phyloP scores from a whole-genome alignment of 2,888 invertebrate genomes.

The Sarcophaga variegata region DNA sequence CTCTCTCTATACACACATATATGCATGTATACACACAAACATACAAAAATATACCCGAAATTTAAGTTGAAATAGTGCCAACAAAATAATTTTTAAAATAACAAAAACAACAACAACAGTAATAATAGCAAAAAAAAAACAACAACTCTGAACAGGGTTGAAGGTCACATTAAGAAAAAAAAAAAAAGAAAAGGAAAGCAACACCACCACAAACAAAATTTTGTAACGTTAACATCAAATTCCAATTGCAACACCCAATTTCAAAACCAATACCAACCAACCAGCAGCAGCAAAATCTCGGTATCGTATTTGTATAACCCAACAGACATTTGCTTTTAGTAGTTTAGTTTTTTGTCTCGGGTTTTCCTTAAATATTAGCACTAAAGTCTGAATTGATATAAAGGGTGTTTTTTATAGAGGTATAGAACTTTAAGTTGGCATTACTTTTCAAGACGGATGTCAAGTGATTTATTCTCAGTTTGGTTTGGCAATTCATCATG shows the following conservation, averaged over 20 bases:
- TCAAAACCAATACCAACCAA: constrained; percentile 16
- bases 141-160: constrained; percentile 37
- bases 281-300: not conserved
- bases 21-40: not conserved
- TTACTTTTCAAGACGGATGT: too few relatives aligned
- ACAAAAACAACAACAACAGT: constrained; percentile 29
- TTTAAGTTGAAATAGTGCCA: constrained; percentile 49
- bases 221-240: not conserved
- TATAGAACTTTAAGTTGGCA: too few relatives aligned
- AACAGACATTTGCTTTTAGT: not conserved
- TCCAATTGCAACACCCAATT: not conserved
- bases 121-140: not conserved
- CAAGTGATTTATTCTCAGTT: too few relatives aligned
- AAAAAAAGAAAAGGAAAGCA: not conserved
- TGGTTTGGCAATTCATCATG: too few relatives aligned
- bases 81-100: constrained; percentile 32
- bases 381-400: too few relatives aligned
- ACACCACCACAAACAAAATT: not conserved
- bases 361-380: too few relatives aligned
- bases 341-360: too few relatives aligned
- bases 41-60: not conserved
- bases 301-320: not conserved
- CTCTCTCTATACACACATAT: not conserved
- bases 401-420: too few relatives aligned
- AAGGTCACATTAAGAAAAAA: constrained; percentile 52